phyloP scores from a whole-genome alignment of 92 coral and sea anemone genomes.

The Phenganax stokvisi region DNA sequence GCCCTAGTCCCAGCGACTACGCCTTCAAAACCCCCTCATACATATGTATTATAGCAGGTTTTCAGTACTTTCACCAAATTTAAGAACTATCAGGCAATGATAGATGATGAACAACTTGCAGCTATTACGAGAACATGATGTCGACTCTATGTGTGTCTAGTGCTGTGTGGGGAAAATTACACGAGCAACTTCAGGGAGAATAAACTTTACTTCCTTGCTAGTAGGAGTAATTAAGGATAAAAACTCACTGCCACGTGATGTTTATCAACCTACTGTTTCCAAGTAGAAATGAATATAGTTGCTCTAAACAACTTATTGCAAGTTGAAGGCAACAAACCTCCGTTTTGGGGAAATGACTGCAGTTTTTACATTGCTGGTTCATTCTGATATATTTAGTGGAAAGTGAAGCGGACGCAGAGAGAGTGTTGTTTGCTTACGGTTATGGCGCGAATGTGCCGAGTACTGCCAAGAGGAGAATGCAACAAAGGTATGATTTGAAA shows the following conservation, averaged over 20 bases:
- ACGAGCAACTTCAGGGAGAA: neutral
- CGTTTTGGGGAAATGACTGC: neutral
- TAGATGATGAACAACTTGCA: too few relatives aligned
- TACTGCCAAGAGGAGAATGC: conserved; percentile 96
- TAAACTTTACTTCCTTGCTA: too few relatives aligned
- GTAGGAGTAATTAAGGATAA: too few relatives aligned
- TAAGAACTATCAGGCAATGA: too few relatives aligned
- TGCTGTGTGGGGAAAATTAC: neutral
- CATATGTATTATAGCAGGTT: too few relatives aligned
- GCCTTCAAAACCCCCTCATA: too few relatives aligned
- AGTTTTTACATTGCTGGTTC: neutral
- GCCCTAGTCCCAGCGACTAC: too few relatives aligned
- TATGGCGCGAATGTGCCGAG: conserved; percentile 99
- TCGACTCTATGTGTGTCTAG: neutral
- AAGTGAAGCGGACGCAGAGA: conserved; percentile 81
- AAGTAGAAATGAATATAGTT: too few relatives aligned
- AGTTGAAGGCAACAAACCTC: neutral
- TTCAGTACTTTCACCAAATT: too few relatives aligned
- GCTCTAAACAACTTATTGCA: too few relatives aligned
- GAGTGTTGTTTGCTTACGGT: conserved; percentile 87
- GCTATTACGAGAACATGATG: neutral
- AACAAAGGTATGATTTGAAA: conserved; percentile 67
- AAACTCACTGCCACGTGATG: too few relatives aligned
- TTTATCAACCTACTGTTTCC: too few relatives aligned
- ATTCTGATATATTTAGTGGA: conserved; percentile 55